phyloP scores from a whole-genome alignment of 2,888 invertebrate genomes.

The Podotricha telesiphe region DNA sequence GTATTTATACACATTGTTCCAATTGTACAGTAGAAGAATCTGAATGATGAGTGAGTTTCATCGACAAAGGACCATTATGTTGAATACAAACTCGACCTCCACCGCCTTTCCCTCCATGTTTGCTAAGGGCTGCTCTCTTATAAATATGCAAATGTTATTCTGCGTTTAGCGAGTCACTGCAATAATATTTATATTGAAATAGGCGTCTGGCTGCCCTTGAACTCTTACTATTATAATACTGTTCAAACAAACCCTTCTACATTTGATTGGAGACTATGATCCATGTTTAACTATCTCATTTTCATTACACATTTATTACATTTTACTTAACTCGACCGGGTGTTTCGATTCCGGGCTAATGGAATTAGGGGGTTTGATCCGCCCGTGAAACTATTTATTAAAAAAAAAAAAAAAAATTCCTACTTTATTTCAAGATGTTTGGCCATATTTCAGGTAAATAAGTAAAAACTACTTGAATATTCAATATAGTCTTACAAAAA shows the following conservation, averaged over 20 bases:
- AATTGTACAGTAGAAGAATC: slow-evolving; percentile 27
- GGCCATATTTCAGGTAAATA: not conserved
- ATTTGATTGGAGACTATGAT: slow-evolving; percentile 58
- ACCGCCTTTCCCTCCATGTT: slow-evolving; percentile 72
- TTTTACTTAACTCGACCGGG: slow-evolving; percentile 20
- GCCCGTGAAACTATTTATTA: slow-evolving; percentile 10
- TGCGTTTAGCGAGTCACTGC: slow-evolving; percentile 74
- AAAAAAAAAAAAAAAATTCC: too few relatives aligned
- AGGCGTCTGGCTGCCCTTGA: slow-evolving; percentile 73
- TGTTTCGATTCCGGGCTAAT: slow-evolving; percentile 5
- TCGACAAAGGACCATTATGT: slow-evolving; percentile 74
- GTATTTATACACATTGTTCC: slow-evolving; percentile 21
- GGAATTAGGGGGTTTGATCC: slow-evolving; percentile 10
- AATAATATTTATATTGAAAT: slow-evolving; percentile 81
- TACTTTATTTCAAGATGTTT: not conserved
- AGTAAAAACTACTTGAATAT: slow-evolving; percentile 4
- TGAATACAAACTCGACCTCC: slow-evolving; percentile 71
- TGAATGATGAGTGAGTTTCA: slow-evolving; percentile 52
- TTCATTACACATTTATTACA: slow-evolving; percentile 29
- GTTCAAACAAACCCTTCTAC: slow-evolving; percentile 69
- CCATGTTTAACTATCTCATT: slow-evolving; percentile 59
- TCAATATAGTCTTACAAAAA: slow-evolving; percentile 16
- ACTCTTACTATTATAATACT: slow-evolving; percentile 69
- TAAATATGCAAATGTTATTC: slow-evolving; percentile 82
- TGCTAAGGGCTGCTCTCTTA: slow-evolving; percentile 75